Base-by-base conservation (phyloP, 2,888 invertebrate genomes). In the Drepanosiphum platanoidis region DNA sequence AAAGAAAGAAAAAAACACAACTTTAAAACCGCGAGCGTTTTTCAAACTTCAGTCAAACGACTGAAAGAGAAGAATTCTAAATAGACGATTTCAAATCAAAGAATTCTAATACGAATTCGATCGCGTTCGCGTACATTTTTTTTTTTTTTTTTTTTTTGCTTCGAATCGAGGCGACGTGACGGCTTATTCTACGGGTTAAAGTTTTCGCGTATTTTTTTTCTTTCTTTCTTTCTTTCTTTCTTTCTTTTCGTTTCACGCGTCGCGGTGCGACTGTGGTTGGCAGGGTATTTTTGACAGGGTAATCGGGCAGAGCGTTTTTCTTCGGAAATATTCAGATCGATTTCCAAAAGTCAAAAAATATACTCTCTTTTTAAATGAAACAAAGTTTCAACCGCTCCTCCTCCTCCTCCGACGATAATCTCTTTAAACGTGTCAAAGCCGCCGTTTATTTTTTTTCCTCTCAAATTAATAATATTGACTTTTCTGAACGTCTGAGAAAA, bases 261-360 rank as follows among this genome's bases (percentile, higher is more conserved):
- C n/a, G n/a, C n/a, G n/a, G n/a, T n/a, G n/a, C n/a, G 27, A 36
- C 70, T 68, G 68, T n/a, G 22, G 34, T 36, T 70, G 80, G 52
- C 52, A 80, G 80, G 52, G 27, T 52, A 80, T 36, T 80, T 80
- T 80, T 52, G 46, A 70, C 70, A 80, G 11, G 9, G 68, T 36
- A 70, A 68, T 80, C 70, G 52, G n/a, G 34, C 34, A 52, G 36
- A 52, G 70, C 18, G 52, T 36, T 80, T 80, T 11, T 61, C 27
- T 66, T 66, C n/a, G 42, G 9, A 66, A 66, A 36, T 27, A 13
- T 66, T 79, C 11, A 15, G 18, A 34, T 52, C 34, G 68, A 34
- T 80, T 68, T 52, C 34, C 34, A 34, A 52, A 66, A 80, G n/a
- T 70, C 66, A 34, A 9, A 46, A 64, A 68, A 74, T 74, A 52